Percentiles rank a stretch among this genome's conserved stretches.
Evolutionary conservation across 2,797 vertebrate genomes (phyloP).

Genomic region (Micropoecilia bifurca): DNA sequence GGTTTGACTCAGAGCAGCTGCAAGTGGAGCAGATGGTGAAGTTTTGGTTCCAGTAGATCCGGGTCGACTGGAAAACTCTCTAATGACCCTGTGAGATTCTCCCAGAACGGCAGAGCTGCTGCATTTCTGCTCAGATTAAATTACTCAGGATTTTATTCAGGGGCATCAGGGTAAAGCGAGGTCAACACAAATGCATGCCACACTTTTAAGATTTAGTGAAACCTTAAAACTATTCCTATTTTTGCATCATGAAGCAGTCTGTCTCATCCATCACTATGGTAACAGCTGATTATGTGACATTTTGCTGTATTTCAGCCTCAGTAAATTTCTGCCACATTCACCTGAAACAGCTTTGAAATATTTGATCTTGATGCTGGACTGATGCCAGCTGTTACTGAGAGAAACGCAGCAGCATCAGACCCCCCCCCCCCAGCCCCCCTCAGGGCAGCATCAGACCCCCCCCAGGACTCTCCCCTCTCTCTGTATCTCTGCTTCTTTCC

Average conservation of each 20-base stretch:
- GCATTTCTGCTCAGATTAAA: too few relatives aligned
- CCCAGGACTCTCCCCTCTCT: conserved; percentile 1
- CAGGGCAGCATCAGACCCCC: background rate
- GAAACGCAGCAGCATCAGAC: background rate
- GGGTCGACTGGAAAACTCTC: too few relatives aligned
- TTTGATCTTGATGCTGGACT: background rate
- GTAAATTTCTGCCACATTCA: conserved; percentile 27
- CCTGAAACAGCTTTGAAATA: background rate
- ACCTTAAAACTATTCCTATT: background rate
- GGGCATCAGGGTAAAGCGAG: background rate
- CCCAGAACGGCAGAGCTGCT: too few relatives aligned
- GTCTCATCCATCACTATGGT: background rate
- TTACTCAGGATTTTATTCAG: background rate
- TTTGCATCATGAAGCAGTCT: background rate
- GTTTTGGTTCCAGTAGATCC: too few relatives aligned
- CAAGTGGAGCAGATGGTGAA: too few relatives aligned
- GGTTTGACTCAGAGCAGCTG: too few relatives aligned
- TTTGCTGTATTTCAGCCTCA: conserved; percentile 38
- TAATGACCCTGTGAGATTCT: too few relatives aligned
- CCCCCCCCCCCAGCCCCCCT: too few relatives aligned
- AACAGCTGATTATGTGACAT: background rate
- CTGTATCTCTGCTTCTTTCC: conserved; percentile 3
- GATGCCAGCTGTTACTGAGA: background rate
- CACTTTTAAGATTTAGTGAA: background rate
- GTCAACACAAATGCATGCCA: background rate